Evolutionary conservation across 2,888 invertebrate species (phyloP), one percentile per base, ranked within the genome.

Genomic region (Apocheima hispidaria): DNA sequence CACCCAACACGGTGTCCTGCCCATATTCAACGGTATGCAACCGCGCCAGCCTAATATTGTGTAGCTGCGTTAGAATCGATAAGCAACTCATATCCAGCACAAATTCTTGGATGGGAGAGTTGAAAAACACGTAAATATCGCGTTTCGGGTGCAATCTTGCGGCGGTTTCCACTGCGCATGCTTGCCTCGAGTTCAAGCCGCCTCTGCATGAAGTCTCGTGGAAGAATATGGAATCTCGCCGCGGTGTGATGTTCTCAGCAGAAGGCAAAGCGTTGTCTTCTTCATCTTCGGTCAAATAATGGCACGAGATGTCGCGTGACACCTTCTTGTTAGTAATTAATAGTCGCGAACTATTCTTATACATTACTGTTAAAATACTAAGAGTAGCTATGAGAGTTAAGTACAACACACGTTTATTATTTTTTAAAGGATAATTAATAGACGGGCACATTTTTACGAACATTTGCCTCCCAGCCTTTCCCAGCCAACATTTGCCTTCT

Each of bases 191-290:
- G 36, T 86, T 90, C 23, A 95, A 74, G 0, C 77, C 69, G 5
- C 88, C 87, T 3, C 84, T 88, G 72, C 36, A 36, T 4, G 95
- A 94, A 0, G 95, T 95, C 74, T 95, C 95, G 68, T 94, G 93
- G 72, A 95, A 95, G 75, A 95, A 95, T 66, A 95, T 94, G 35
- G 93, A 93, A 23, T 63, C 33, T 12, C 57, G n/a, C 4, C 53
- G 53, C 0, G 60, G 43, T 9, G 50, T 40, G 5, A 26, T 12
- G 0, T 60, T 54, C 5, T 68, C 65, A 9, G 60, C 40, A 0
- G 49, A 38, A 1, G 65, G 59, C n/a, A 74, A 61, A 0, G 59
- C 64, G 18, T 70, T n/a, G n/a, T 26, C 26, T 26, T 26, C 26
- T 26, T 7, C 68, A 1, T 40, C 40, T 36, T 35, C 33, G n/a